Conservation (phyloP, 2,888 invertebrate species). For the Abscondita cerata region DNA sequence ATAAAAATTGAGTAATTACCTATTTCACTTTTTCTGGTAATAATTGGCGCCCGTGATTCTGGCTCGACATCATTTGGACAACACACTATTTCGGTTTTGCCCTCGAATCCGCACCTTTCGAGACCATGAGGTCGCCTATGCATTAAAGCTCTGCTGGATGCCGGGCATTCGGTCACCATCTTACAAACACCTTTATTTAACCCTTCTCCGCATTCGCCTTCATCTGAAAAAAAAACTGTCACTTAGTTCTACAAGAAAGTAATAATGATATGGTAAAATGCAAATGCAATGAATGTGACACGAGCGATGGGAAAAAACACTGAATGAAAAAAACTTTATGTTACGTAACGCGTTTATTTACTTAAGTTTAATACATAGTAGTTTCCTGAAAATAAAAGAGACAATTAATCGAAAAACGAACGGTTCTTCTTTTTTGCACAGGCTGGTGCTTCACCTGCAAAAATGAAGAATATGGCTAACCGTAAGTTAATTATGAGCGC, state of each 20-base stretch:
- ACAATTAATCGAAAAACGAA: too few relatives aligned
- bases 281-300: too few relatives aligned
- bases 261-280: too few relatives aligned
- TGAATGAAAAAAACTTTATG: too few relatives aligned
- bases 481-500: too few relatives aligned
- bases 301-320: too few relatives aligned
- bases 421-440: too few relatives aligned
- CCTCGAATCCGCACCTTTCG: conserved; percentile 28
- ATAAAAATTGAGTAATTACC: conserved; percentile 11
- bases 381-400: too few relatives aligned
- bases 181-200: conserved; percentile 15
- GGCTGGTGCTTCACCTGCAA: too few relatives aligned
- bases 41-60: not conserved
- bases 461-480: too few relatives aligned
- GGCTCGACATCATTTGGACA: conserved; percentile 12
- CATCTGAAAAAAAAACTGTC: conserved; percentile 15
- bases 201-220: conserved; percentile 9
- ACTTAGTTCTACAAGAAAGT: not conserved
- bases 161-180: conserved; percentile 17
- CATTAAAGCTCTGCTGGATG: not conserved
- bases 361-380: too few relatives aligned
- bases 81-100: conserved; percentile 26
- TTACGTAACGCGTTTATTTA: too few relatives aligned
- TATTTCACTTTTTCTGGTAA: conserved; percentile 21
- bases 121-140: conserved; percentile 11